Conservation (phyloP, 2,797 vertebrate species). For the Melanogrammus aeglefinus region DNA sequence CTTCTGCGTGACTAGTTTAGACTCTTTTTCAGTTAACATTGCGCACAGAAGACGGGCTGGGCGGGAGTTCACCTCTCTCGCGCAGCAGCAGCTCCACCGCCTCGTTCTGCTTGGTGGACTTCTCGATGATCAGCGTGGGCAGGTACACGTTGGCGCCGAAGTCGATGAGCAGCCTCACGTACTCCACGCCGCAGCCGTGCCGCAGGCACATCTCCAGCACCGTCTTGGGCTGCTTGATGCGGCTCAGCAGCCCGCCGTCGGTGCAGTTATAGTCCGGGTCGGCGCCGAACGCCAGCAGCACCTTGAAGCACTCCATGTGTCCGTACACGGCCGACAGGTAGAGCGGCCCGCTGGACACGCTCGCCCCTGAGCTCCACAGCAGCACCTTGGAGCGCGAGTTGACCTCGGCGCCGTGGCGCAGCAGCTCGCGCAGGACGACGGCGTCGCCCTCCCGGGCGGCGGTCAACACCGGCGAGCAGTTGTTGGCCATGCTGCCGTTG, state of each 20-base stretch:
- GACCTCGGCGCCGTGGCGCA: constrained; percentile 79
- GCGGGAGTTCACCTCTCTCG: constrained; percentile 78
- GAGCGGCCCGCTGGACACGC: constrained; percentile 85
- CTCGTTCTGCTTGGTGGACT: constrained; percentile 74
- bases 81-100: constrained; percentile 81
- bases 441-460: constrained; percentile 81
- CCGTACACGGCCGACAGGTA: constrained; percentile 87
- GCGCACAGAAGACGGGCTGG: too few relatives aligned
- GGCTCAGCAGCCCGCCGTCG: constrained; percentile 68
- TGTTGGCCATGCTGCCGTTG: constrained; percentile 82
- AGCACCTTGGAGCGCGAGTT: constrained; percentile 82
- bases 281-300: constrained; percentile 84
- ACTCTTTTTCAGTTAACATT: too few relatives aligned
- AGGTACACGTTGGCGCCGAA: constrained; percentile 92
- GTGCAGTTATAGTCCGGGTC: constrained; percentile 92
- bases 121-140: constrained; percentile 72
- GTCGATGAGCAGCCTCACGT: constrained; percentile 85
- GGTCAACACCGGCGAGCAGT: constrained; percentile 85
- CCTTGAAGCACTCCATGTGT: constrained; percentile 87
- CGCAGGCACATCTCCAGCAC: constrained; percentile 88
- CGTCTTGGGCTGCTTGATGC: constrained; percentile 80
- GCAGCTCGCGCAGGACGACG: constrained; percentile 79
- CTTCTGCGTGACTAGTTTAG: too few relatives aligned
- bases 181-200: constrained; percentile 80
- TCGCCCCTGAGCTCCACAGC: constrained; percentile 78